Evolutionary conservation across 2,113 vertebrate species (phyloP), one percentile per base, ranked within the genome.

Genomic region (Eubucco bourcierii): DNA sequence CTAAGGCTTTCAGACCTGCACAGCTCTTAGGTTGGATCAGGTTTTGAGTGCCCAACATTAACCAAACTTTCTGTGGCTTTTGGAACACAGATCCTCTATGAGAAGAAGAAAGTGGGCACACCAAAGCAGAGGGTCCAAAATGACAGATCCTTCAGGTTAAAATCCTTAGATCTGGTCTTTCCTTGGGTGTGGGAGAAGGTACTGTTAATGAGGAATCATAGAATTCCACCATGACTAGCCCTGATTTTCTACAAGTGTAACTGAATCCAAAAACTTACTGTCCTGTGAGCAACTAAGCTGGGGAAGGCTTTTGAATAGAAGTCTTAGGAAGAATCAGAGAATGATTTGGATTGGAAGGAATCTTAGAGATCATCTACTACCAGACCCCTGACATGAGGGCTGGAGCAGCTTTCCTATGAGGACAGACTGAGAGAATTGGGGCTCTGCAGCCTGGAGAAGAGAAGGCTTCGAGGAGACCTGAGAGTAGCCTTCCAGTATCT

Each of bases 1-100:
- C 29, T 10, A 18, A 14, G 23, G 65, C 52, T 91, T 50, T 61
- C 79, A 52, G 56, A 25, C 0, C 1, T n/a, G 53, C 0, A 0
- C 52, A n/a, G 52, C 37, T 50, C 31, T 60, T 21, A 5, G 34
- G 4, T 12, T 79, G 75, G 37, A 39, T 61, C 12, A 37, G 29
- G 10, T 50, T 84, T 73, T 37, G 64, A 37, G 31, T 47, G n/a
- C 56, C 13, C n/a, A 27, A 2, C 8, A 52, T 55, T 4, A n/a
- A 14, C 47, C 6, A 63, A 64, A 55, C 60, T 63, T 79, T 33
- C n/a, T 28, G 58, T 0, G 6, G 6, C 58, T 80, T 90, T 55
- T 66, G 70, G 75, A 87, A 61, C 1, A 5, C 12, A 8, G 33
- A 37, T 82, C 27, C 18, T 44, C 78, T 66, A 52, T 34, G 81